Evolutionary conservation across 2,888 invertebrate genomes (phyloP).

Genomic region (Zygaena filipendulae): DNA sequence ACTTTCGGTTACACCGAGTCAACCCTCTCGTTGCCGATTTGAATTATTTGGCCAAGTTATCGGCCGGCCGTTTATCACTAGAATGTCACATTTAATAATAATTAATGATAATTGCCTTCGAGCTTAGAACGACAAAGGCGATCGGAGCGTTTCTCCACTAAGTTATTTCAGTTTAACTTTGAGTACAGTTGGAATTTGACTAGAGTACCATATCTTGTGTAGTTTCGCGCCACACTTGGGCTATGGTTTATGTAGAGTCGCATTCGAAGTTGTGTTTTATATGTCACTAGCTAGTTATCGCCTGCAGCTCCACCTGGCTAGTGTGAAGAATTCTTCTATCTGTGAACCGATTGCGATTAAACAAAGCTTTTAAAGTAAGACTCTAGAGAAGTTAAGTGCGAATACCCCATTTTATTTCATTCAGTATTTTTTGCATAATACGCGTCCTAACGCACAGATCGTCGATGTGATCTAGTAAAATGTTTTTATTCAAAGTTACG

Average conservation of each 20-base stretch:
- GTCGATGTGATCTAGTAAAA: too few species aligned
- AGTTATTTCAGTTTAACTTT: conserved; percentile 66
- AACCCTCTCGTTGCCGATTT: conserved; percentile 22
- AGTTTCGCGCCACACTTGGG: conserved; percentile 36
- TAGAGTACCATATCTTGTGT: conserved; percentile 61
- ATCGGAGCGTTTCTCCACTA: conserved; percentile 64
- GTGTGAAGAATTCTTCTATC: too few species aligned
- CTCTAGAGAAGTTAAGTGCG: too few species aligned
- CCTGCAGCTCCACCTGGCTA: too few species aligned
- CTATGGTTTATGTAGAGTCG: conserved; percentile 23
- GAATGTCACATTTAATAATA: conserved; percentile 67
- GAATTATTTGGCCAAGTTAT: conserved; percentile 65
- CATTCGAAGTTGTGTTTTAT: not conserved
- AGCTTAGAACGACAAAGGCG: conserved; percentile 63
- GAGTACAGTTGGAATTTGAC: conserved; percentile 56
- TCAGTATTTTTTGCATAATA: too few species aligned
- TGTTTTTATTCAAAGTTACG: too few species aligned
- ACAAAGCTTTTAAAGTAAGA: too few species aligned
- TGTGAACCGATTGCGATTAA: too few species aligned
- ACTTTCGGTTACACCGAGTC: conserved; percentile 5
- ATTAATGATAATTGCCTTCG: conserved; percentile 67
- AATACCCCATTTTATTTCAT: too few species aligned
- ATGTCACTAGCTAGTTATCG: too few species aligned
- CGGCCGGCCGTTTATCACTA: conserved; percentile 58
- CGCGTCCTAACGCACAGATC: too few species aligned